Evolutionary conservation across 1,140 invertebrate genomes (phyloP).

Genomic region (Scaptomyza graminum): DNA sequence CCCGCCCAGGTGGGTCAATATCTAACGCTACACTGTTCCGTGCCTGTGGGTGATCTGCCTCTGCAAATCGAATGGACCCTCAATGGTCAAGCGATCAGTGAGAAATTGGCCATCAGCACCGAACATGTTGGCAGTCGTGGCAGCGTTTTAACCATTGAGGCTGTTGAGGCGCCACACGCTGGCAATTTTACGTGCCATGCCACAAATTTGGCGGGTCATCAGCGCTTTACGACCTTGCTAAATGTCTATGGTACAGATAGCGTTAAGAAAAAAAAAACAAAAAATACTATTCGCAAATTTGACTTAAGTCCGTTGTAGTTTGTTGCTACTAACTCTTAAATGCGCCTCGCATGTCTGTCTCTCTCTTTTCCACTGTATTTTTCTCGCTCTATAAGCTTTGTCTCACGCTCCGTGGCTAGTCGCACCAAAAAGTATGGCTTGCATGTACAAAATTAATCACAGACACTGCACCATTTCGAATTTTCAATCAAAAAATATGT

Average conservation of each 20-base stretch:
- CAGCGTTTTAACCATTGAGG: slow-evolving; percentile 88
- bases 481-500: no score
- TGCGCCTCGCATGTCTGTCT: slow-evolving; percentile 50
- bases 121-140: slow-evolving; percentile 87
- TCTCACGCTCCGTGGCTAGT: slow-evolving; percentile 33
- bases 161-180: slow-evolving; percentile 86
- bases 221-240: slow-evolving; percentile 69
- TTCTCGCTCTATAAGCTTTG: slow-evolving; percentile 15
- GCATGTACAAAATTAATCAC: slow-evolving; percentile 55
- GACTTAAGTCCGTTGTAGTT: slow-evolving; percentile 36
- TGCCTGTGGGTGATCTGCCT: slow-evolving; percentile 90
- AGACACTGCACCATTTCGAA: slow-evolving; percentile 14
- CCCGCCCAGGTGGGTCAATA: slow-evolving; percentile 82
- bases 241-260: slow-evolving; percentile 82
- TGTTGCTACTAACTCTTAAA: slow-evolving; percentile 53
- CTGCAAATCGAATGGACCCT: slow-evolving; percentile 89
- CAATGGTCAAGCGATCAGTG: slow-evolving; percentile 85
- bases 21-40: slow-evolving; percentile 86
- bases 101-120: slow-evolving; percentile 84
- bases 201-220: slow-evolving; percentile 87
- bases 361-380: slow-evolving; percentile 17
- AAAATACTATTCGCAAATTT: neutral
- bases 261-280: neutral
- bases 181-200: slow-evolving; percentile 89
- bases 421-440: slow-evolving; percentile 38